Conservation (phyloP, 2,888 invertebrate species). For the Rhamphomyia laevipes region DNA sequence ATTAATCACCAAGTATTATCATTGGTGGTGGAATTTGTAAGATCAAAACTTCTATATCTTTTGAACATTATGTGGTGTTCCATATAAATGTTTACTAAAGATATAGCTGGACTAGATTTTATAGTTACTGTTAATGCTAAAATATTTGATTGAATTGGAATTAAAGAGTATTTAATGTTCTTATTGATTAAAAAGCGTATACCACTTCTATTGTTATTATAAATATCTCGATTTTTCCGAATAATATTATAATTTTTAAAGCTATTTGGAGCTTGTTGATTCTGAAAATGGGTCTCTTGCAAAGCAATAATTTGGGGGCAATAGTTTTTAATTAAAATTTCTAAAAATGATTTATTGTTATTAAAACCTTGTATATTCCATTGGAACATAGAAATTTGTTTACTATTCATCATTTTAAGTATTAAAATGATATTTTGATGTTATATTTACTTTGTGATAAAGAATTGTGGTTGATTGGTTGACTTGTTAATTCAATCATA, state of each 20-base stretch:
- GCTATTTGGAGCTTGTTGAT: not conserved
- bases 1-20: not conserved
- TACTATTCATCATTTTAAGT: no score
- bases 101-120: no score
- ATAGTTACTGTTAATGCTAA: not conserved
- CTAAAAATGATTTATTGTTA: not conserved
- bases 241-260: not conserved
- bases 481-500: no score
- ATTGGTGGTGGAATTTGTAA: not conserved
- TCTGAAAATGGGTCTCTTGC: not conserved
- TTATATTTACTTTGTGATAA: no score
- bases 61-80: no score
- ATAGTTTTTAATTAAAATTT: no score
- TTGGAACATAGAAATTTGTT: not conserved
- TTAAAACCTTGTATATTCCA: not conserved
- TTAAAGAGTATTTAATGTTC: not conserved
- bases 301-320: no score
- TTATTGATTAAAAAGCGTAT: not conserved
- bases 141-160: not conserved
- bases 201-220: no score
- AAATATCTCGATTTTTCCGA: not conserved
- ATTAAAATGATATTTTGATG: no score
- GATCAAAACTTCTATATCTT: not conserved
- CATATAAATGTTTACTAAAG: no score
- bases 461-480: no score